Percentiles rank a stretch among this genome's conserved stretches.
Conservation (phyloP, 2,113 vertebrate species). For the Xenopus laevis region DNA sequence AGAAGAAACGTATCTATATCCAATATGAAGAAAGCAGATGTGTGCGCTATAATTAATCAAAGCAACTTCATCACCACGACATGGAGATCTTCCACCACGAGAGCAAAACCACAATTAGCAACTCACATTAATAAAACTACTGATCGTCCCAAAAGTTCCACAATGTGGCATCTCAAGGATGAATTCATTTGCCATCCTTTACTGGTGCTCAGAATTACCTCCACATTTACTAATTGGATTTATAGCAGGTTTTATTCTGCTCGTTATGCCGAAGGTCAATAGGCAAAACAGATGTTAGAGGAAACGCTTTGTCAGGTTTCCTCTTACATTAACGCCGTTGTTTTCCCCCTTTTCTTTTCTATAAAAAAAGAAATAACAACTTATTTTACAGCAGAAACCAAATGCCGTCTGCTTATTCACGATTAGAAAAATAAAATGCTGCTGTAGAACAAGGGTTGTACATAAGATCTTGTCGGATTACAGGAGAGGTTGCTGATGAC, state of each 20-base stretch:
- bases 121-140: background rate
- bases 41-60: background rate
- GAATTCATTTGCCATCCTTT: conserved; percentile 29
- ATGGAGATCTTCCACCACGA: background rate
- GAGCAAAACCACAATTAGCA: background rate
- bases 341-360: background rate
- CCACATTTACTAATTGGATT: conserved; percentile 21
- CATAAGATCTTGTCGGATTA: too few relatives aligned
- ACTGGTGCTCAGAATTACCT: conserved; percentile 9
- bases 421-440: too few relatives aligned
- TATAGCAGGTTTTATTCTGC: conserved; percentile 16
- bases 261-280: conserved; percentile 15
- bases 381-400: conserved; percentile 26
- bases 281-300: conserved; percentile 34
- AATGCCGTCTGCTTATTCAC: conserved; percentile 16
- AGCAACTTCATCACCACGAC: background rate
- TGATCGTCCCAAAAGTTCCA: background rate
- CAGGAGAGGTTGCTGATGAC: too few relatives aligned
- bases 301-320: conserved; percentile 31
- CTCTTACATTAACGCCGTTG: conserved; percentile 8
- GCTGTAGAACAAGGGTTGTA: too few relatives aligned
- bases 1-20: too few relatives aligned
- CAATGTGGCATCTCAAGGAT: background rate
- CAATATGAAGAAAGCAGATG: background rate
- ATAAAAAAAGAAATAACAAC: conserved; percentile 4